Base-by-base conservation (phyloP, 1,140 invertebrate species). In the Pogonomyrmex barbatus region DNA sequence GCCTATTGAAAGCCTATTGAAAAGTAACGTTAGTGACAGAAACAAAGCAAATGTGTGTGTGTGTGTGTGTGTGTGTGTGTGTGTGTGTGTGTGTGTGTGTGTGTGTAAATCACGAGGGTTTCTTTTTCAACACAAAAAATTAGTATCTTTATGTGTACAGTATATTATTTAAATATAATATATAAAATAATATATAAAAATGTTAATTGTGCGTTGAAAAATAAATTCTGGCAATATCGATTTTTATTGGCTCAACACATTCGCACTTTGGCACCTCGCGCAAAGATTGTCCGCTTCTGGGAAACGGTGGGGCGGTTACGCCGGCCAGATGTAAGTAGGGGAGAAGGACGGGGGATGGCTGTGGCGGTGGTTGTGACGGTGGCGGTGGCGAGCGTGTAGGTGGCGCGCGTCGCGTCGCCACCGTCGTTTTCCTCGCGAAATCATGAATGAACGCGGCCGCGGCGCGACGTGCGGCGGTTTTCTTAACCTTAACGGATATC, bases 401-500 rank as follows among this genome's bases (percentile, higher is more conserved):
- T 91, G 89, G 88, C 77, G 84, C 86, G 60, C 65, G 10, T 73
- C 81, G 86, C 77, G 87, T 87, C 89, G 76, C 87, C 89, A 82
- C 81, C 67, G 76, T 91, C 70, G 54, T 73, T 87, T 24, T 85
- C 58, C 87, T 89, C 63, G 73, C 58, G 87, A 92, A 94, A 92
- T 91, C 92, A 94, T 94, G 94, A 94, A 94, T 94, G 94, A 94
- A 94, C 93, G 90, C 89, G 85, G 75, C 91, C 91, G 24, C 24
- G 89, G 89, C 91, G 75, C 76, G 77, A 52, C 87, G 68, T 30
- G 42, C 62, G 33, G 17, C 30, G 30, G 65, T 45, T 45, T 78
- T 78, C 42, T 78, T 47, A 77, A 56, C 52, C 58, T 42, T 45
- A 24, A 36, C 42, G 42, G 12, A 78, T 65, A 65, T 78, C 42